These are phyloP conservation scores for Mormyrus proboscirostris DNA, from an alignment of 2,797 vertebrate species.

Conservation along the genomic window DNA sequence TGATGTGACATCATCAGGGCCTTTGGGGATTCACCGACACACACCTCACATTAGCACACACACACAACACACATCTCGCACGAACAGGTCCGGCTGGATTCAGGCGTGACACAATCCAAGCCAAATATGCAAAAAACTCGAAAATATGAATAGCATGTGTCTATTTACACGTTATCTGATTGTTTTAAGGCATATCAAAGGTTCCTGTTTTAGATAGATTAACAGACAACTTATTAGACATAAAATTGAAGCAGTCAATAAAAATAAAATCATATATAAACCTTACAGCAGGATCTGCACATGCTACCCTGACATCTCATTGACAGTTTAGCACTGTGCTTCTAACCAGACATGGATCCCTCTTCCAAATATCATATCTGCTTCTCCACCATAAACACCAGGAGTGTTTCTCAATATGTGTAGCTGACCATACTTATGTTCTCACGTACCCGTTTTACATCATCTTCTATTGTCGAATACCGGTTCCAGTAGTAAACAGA, in stretches of 20 bases:
- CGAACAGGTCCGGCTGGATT: background rate
- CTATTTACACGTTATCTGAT: background rate
- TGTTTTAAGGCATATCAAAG: background rate
- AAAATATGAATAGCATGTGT: background rate
- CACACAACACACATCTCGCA: background rate
- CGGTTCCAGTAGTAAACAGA: background rate
- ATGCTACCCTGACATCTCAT: background rate
- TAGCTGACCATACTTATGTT: background rate
- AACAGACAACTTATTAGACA: background rate
- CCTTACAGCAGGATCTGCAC: background rate
- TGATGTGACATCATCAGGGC: background rate
- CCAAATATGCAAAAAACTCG: background rate
- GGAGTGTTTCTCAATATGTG: background rate
- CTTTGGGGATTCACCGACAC: background rate
- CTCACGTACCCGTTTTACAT: background rate
- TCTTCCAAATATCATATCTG: background rate
- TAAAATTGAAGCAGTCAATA: background rate
- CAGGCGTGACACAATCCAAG: background rate
- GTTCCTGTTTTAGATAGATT: background rate
- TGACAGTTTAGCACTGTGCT: background rate
- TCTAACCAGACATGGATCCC: background rate
- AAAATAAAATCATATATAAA: background rate
- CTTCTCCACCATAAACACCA: background rate
- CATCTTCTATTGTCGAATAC: background rate
- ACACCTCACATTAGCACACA: background rate